Evolutionary conservation across 2,797 vertebrate species (phyloP).

Genomic region (Orestias chungarensis): DNA sequence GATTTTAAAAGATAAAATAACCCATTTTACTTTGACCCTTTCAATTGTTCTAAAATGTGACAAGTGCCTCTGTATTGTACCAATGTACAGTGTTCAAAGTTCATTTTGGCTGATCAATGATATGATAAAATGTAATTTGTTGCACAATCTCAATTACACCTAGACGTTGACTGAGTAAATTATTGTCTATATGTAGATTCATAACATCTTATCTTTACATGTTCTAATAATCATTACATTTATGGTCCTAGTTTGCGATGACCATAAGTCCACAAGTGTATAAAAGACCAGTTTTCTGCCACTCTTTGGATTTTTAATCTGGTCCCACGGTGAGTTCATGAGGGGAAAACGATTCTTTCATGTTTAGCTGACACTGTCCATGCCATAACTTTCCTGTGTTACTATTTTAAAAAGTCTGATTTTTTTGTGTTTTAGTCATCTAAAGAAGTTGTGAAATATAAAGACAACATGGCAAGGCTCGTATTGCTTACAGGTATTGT

Average conservation of each 20-base stretch:
- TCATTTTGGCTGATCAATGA: slow-evolving; percentile 6
- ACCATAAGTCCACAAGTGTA: too few species aligned
- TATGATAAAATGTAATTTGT: slow-evolving; percentile 1
- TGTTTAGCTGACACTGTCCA: not conserved
- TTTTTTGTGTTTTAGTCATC: slow-evolving; percentile 8
- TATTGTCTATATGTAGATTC: slow-evolving; percentile 26
- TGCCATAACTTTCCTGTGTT: not conserved
- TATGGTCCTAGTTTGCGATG: slow-evolving; percentile 21
- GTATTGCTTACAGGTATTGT: slow-evolving; percentile 62
- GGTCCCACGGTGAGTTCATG: slow-evolving; percentile 41
- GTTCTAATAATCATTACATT: slow-evolving; percentile 30
- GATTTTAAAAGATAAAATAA: too few species aligned
- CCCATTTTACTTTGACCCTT: not conserved
- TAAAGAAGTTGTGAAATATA: slow-evolving; percentile 14
- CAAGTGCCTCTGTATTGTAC: slow-evolving; percentile 8
- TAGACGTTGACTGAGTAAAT: slow-evolving; percentile 24
- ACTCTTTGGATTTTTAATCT: slow-evolving; percentile 14
- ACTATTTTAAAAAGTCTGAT: not conserved
- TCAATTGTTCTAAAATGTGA: not conserved
- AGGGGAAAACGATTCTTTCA: not conserved
- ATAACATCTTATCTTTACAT: slow-evolving; percentile 43
- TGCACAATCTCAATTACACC: slow-evolving; percentile 8
- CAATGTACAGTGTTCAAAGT: not conserved
- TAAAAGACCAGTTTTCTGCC: slow-evolving; percentile 40
- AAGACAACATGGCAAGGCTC: slow-evolving; percentile 62